Percentiles rank a stretch among this genome's conserved stretches.
phyloP scores from a whole-genome alignment of 2,888 invertebrate genomes.

The Macrophya annulata region DNA sequence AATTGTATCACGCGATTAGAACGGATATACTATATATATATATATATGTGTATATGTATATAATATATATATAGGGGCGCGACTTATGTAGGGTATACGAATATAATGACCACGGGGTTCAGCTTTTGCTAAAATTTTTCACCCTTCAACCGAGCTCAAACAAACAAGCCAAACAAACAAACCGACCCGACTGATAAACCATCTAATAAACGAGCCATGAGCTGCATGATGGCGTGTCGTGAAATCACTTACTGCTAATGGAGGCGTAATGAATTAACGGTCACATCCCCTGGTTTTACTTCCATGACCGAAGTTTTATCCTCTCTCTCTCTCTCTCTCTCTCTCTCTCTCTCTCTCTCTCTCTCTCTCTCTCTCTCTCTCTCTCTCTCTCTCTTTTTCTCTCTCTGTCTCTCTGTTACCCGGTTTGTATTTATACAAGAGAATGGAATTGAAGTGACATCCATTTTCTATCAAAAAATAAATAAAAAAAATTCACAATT shows the following conservation, averaged over 20 bases:
- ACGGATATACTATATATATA: no score
- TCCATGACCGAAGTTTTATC: neutral
- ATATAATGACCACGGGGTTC: neutral
- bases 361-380: neutral
- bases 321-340: neutral
- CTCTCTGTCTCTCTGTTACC: neutral
- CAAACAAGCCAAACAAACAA: neutral
- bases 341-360: neutral
- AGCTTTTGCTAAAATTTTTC: neutral
- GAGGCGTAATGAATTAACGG: conserved; percentile 47
- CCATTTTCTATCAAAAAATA: neutral
- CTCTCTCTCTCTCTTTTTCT: neutral
- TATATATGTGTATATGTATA: no score
- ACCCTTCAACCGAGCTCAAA: neutral
- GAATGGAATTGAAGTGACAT: conserved; percentile 5
- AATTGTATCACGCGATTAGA: neutral
- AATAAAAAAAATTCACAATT: neutral
- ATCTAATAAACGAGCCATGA: conserved; percentile 13
- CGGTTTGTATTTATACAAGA: neutral
- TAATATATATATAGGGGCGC: neutral
- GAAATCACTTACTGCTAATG: conserved; percentile 48
- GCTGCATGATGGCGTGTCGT: conserved; percentile 37
- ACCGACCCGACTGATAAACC: conserved; percentile 31
- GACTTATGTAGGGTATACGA: neutral
- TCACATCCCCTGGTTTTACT: neutral